phyloP scores from a whole-genome alignment of 1,140 invertebrate genomes.

The Plectrocnemia conspersa region DNA sequence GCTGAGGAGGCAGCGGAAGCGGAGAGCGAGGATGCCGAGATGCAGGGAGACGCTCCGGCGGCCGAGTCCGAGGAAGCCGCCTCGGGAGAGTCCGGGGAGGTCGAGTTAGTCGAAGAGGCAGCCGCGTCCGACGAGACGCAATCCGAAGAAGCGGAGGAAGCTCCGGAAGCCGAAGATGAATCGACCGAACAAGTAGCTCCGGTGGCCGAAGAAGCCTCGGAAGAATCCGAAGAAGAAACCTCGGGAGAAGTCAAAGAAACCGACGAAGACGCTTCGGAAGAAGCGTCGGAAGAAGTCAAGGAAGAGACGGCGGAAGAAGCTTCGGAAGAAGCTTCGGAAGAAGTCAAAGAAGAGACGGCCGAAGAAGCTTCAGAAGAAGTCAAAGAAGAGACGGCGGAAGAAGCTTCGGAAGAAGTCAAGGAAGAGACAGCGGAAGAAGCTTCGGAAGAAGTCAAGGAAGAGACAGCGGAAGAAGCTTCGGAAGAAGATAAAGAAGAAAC shows the following conservation, averaged over 20 bases:
- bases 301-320: conserved; percentile 32
- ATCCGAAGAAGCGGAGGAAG: conserved; percentile 48
- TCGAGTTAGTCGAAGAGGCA: no score
- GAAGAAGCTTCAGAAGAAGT: conserved; percentile 38
- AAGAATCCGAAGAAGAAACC: conserved; percentile 30
- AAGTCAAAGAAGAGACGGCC: conserved; percentile 24
- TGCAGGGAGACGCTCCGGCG: conserved; percentile 21
- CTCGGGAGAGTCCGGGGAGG: conserved; percentile 39
- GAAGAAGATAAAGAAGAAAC: conserved; percentile 32
- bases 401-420: conserved; percentile 41
- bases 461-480: conserved; percentile 23
- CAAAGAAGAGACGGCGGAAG: conserved; percentile 44
- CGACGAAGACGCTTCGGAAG: conserved; percentile 36
- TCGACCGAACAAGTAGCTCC: not conserved
- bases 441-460: conserved; percentile 8
- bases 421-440: not conserved
- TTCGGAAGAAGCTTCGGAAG: conserved; percentile 32
- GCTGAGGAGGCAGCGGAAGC: conserved; percentile 25
- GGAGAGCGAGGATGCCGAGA: conserved; percentile 29
- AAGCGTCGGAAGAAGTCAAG: no score
- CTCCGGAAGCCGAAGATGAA: conserved; percentile 36
- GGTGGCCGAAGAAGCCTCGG: conserved; percentile 28
- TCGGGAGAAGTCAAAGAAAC: not conserved
- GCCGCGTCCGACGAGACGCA: no score
- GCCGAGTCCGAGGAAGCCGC: no score